Conservation (phyloP, 2,888 invertebrate species). For the Coremacera marginata region DNA sequence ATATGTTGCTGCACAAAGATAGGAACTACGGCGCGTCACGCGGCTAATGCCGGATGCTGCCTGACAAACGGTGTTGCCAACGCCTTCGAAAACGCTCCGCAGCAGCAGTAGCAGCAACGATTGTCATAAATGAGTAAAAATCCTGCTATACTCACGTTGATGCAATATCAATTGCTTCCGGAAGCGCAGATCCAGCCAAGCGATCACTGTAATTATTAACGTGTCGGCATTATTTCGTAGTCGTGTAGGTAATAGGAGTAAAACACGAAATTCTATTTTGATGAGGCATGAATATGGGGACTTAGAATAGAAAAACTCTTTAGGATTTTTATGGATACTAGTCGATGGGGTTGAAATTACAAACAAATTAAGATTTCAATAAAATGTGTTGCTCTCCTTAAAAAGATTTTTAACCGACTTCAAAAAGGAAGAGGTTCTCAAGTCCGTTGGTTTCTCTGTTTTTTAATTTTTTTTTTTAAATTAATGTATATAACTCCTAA, state of each 20-base stretch:
- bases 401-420: too few relatives aligned
- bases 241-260: not conserved
- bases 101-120: not conserved
- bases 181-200: constrained; percentile 11
- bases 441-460: too few relatives aligned
- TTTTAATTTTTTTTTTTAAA: too few relatives aligned
- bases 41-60: constrained; percentile 27
- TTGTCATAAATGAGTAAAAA: not conserved
- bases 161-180: constrained; percentile 25
- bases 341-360: too few relatives aligned
- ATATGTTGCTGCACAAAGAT: not conserved
- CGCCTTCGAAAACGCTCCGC: not conserved
- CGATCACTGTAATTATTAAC: constrained; percentile 13
- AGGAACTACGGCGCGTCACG: constrained; percentile 4
- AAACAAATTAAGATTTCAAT: too few relatives aligned
- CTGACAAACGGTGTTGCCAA: not conserved
- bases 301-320: too few relatives aligned
- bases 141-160: not conserved
- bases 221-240: not conserved
- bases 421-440: too few relatives aligned
- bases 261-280: not conserved
- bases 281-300: not conserved
- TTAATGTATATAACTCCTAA: too few relatives aligned
- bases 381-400: too few relatives aligned
- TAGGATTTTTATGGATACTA: too few relatives aligned